Base-by-base conservation (phyloP, 2,888 invertebrate genomes). In the Melanostoma mellinum region DNA sequence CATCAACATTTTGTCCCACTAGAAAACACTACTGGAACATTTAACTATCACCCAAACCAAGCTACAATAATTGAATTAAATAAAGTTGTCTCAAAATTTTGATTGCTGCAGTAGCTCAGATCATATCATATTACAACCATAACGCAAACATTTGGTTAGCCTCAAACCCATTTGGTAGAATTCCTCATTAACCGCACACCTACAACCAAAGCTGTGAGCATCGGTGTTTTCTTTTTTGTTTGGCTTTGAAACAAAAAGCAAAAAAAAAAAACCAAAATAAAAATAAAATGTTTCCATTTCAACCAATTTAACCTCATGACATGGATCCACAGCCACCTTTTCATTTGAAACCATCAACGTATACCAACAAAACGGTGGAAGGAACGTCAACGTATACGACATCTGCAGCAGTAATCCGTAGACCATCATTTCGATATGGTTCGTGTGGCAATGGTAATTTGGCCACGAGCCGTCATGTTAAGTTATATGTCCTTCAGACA, bases 391-490 rank as follows among this genome's bases (percentile, higher is more conserved):
- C 69, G 74, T 67, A 55, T 69, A 79, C 75, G 79, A 79, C 84
- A 84, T 75, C 84, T 79, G 79, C 84, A 84, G 75, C 74, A 60
- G 69, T 44, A 30, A 42, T 61, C 40, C 67, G 38, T 67, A 67
- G 71, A 79, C 79, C 79, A 79, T 84, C 79, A 84, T 84, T 84
- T 84, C 79, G 79, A 79, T 74, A 84, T 55, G 74, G 84, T 84
- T 71, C 79, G 50, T 84, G 79, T 79, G 84, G 79, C 79, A 71
- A 74, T 60, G 84, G 84, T 84, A 75, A 79, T 79, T 84, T 79
- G 71, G 79, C 79, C 84, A 84, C 84, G 74, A 84, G 84, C 60
- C 84, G 79, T 84, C 84, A 84, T 84, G 79, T 79, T 67, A 84
- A 79, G 75, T 75, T 79, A 71, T 79, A 35, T 3, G 74, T 71